These are phyloP conservation scores for Druon quercuslanigerum DNA, from an alignment of 1,140 invertebrate species.

Conservation along the genomic window DNA sequence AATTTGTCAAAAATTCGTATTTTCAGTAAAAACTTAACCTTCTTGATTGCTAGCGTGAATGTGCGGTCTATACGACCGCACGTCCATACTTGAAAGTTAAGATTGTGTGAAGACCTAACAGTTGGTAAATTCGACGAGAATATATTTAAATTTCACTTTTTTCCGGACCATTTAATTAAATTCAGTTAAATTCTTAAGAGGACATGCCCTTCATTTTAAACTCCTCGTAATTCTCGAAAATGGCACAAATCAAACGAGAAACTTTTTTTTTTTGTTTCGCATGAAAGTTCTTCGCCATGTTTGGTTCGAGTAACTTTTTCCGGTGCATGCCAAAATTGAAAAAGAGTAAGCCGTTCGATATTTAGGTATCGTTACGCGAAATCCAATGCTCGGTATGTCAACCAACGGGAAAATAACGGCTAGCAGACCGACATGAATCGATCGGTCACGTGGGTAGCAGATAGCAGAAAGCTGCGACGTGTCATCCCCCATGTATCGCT, in stretches of 20 bases:
- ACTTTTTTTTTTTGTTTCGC: neutral
- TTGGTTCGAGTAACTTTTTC: constrained; percentile 10
- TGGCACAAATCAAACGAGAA: neutral
- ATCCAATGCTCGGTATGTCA: constrained; percentile 31
- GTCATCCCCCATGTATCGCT: constrained; percentile 23
- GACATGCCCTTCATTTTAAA: too few relatives aligned
- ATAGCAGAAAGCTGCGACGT: constrained; percentile 17
- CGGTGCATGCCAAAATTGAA: neutral
- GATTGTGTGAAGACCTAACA: too few relatives aligned
- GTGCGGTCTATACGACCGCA: too few relatives aligned
- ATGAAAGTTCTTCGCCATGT: constrained; percentile 2
- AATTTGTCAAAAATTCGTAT: too few relatives aligned
- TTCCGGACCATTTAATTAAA: too few relatives aligned
- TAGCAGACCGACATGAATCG: constrained; percentile 29
- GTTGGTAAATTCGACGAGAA: too few relatives aligned
- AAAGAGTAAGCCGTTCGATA: constrained; percentile 12
- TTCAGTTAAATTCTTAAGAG: too few relatives aligned
- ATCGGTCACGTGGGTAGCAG: constrained; percentile 27
- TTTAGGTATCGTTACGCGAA: constrained; percentile 29
- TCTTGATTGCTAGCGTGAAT: too few relatives aligned
- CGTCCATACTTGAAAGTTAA: too few relatives aligned
- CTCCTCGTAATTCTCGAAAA: constrained; percentile 17
- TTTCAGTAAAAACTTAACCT: too few relatives aligned
- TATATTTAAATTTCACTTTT: too few relatives aligned
- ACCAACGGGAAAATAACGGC: constrained; percentile 25